These are phyloP conservation scores for Numenius arquata DNA, from an alignment of 2,113 vertebrate genomes.

Conservation along the genomic window DNA sequence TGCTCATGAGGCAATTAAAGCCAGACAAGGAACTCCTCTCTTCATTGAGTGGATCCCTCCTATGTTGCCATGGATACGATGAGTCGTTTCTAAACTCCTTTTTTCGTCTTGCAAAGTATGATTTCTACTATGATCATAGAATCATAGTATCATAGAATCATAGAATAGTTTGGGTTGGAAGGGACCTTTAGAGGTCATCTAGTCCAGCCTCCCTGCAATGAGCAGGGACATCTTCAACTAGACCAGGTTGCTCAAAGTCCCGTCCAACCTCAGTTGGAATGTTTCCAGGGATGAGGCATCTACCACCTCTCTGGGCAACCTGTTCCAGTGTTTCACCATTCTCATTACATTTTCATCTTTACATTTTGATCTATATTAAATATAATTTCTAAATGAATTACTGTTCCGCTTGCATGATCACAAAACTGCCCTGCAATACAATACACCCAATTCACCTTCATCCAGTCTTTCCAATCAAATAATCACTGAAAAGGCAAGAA, in stretches of 20 bases:
- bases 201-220: background rate
- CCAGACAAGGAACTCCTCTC: background rate
- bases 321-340: background rate
- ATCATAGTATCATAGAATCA: background rate
- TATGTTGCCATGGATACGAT: conserved; percentile 31
- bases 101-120: background rate
- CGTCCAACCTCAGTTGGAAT: background rate
- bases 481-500: background rate
- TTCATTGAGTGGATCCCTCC: background rate
- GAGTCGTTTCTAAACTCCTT: background rate
- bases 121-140: background rate
- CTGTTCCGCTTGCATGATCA: background rate
- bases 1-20: background rate
- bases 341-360: background rate
- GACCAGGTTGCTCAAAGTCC: background rate
- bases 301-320: background rate
- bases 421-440: background rate
- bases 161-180: background rate
- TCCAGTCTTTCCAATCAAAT: background rate
- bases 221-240: background rate
- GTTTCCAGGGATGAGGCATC: background rate
- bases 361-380: background rate
- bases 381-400: background rate
- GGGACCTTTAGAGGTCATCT: background rate
- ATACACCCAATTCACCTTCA: background rate